These are phyloP conservation scores for Dryadula phaetusa DNA, from an alignment of 2,888 invertebrate genomes.

Conservation along the genomic window DNA sequence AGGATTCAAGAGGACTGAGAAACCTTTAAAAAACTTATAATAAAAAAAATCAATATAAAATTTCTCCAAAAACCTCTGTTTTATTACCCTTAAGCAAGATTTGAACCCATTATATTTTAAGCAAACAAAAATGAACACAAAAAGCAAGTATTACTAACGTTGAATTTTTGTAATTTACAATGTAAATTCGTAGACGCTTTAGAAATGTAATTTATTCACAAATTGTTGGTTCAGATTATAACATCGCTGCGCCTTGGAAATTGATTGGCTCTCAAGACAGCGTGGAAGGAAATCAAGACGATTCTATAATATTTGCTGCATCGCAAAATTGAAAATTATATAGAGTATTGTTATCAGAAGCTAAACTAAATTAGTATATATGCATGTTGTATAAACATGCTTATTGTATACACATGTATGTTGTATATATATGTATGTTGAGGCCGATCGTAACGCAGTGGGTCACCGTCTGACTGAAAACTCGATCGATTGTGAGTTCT, in stretches of 20 bases:
- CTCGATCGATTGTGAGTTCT: too few species aligned
- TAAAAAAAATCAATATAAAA: neutral
- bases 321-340: slow-evolving; percentile 22
- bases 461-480: too few species aligned
- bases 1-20: too few species aligned
- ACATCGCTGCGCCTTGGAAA: slow-evolving; percentile 27
- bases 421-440: too few species aligned
- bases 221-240: slow-evolving; percentile 22
- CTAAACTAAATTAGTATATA: neutral
- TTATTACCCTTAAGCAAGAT: neutral
- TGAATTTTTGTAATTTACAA: neutral
- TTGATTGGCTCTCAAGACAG: slow-evolving; percentile 25
- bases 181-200: neutral
- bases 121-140: neutral
- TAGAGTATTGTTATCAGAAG: neutral
- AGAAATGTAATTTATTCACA: slow-evolving; percentile 26
- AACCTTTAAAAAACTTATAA: too few species aligned
- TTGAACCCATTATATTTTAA: neutral
- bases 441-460: too few species aligned
- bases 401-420: too few species aligned
- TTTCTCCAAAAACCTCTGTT: neutral
- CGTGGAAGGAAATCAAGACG: slow-evolving; percentile 15
- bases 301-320: slow-evolving; percentile 12
- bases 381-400: too few species aligned
- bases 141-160: neutral